A percentile compares a stretch with the other conserved stretches of the same genome.
These are phyloP conservation scores for Labrus mixtus DNA, from an alignment of 2,113 vertebrate genomes.

Conservation along the genomic window DNA sequence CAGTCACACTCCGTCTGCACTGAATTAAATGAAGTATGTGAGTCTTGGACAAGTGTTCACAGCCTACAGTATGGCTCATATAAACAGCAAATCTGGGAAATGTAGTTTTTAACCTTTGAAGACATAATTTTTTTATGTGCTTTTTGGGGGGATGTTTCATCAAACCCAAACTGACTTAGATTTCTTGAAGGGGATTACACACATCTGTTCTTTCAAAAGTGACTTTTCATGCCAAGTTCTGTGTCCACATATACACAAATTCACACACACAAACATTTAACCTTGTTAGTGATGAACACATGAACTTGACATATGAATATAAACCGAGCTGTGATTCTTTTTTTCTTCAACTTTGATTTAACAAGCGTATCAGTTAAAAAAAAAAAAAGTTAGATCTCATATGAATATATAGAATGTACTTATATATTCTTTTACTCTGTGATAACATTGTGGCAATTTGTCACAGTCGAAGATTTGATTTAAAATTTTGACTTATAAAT, in stretches of 20 bases:
- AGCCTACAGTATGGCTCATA: conserved; percentile 25
- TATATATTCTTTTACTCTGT: conserved; percentile 74
- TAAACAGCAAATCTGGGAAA: conserved; percentile 36
- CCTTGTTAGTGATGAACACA: conserved; percentile 5
- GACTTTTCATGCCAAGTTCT: conserved; percentile 65
- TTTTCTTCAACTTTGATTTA: conserved; percentile 42
- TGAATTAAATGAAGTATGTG: conserved; percentile 56
- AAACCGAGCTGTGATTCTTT: conserved; percentile 59
- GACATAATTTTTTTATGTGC: conserved; percentile 19
- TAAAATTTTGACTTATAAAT: conserved; percentile 64
- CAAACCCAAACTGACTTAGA: conserved; percentile 52
- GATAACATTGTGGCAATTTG: conserved; percentile 49
- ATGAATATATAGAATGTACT: conserved; percentile 67
- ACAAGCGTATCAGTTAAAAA: conserved; percentile 54
- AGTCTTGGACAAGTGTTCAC: conserved; percentile 36
- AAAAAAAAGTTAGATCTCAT: conserved; percentile 48
- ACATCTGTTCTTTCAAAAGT: conserved; percentile 50
- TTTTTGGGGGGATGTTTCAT: conserved; percentile 63
- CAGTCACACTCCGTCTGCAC: conserved; percentile 51
- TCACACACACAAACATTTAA: not conserved
- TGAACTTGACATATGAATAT: conserved; percentile 48
- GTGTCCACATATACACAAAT: conserved; percentile 17
- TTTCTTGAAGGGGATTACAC: conserved; percentile 48
- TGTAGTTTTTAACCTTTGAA: conserved; percentile 44
- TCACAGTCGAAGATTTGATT: conserved; percentile 63